Conservation (phyloP, 2,797 vertebrate genomes). For the Ceryle rudis region DNA sequence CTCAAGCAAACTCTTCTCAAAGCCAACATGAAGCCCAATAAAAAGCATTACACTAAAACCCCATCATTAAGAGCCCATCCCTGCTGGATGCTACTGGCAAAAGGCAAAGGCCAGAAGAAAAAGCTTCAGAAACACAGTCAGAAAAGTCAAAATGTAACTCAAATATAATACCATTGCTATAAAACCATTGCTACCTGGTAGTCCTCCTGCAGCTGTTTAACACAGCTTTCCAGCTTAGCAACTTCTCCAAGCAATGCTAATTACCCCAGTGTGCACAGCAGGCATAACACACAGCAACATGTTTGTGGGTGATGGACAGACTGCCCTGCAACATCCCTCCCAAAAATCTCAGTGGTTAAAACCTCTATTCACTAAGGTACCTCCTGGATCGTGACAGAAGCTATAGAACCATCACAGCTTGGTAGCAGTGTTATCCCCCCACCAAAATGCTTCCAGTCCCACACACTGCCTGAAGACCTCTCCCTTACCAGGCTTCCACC, state of each 20-base stretch:
- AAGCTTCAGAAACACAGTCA: not conserved
- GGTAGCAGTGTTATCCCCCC: not conserved
- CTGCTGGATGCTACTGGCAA: accelerated
- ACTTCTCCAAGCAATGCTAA: not conserved
- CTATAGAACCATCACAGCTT: no score
- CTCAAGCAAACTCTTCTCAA: not conserved
- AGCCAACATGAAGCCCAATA: not conserved
- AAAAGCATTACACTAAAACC: not conserved
- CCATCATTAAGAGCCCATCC: not conserved
- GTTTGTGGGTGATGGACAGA: not conserved
- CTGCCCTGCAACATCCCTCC: not conserved
- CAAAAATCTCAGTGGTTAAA: not conserved
- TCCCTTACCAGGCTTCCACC: not conserved
- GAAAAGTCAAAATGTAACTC: not conserved
- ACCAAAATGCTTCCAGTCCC: not conserved
- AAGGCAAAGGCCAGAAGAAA: not conserved
- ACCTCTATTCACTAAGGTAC: not conserved
- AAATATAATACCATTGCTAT: not conserved
- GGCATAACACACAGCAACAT: not conserved
- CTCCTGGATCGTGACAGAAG: not conserved
- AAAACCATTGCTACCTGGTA: not conserved
- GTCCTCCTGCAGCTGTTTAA: not conserved
- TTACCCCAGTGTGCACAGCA: not conserved
- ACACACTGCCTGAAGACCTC: not conserved
- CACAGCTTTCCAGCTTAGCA: not conserved